Base-by-base conservation (phyloP, 2,888 invertebrate species). In the Protodeltote pygarga region DNA sequence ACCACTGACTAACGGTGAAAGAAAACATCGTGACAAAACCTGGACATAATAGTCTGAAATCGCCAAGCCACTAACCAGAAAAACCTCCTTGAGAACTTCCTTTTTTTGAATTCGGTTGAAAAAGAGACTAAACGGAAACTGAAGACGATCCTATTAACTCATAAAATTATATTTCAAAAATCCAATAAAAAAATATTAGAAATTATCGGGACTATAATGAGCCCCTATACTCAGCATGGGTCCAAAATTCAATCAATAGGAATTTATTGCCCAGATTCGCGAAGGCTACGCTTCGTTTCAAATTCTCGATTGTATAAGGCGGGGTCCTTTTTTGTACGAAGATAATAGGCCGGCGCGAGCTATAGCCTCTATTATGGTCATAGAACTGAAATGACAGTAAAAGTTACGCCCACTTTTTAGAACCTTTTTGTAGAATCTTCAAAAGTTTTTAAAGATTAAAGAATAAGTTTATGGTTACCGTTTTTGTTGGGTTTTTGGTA, bases 251-350 rank as follows among this genome's bases (percentile, higher is more conserved):
- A 85, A 91, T 91, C 90, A 90, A 90, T 82, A 85, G 79, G 78
- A 89, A 89, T 92, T 90, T 92, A 91, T 92, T 91, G 85, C 83
- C 87, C 81, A 84, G 81, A 90, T 92, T 91, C 81, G 91, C 90
- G 81, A 85, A 87, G 89, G 88, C 77, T 80, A 83, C 84, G 85
- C 82, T 85, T 85, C 83, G 77, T 84, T 86, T 87, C 75, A 68
- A 79, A 67, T 74, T 71, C 73, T 79, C 79, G 75, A 87, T 84
- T 85, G 83, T 87, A 25, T 69, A 73, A 77, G 79, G 81, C 79
- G 78, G 73, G 60, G 44, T 52, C 21, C 44, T 70, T 75, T 75
- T 73, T 79, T 75, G 71, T 69, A 66, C 52, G 35, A 53, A 60
- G 71, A 86, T 88, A 89, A 90, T 87, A 83, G 83, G 76, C 72